A percentile compares a stretch with the other conserved stretches of the same genome.
Conservation (phyloP, 2,888 invertebrate species). For the Peribatodes rhomboidaria region DNA sequence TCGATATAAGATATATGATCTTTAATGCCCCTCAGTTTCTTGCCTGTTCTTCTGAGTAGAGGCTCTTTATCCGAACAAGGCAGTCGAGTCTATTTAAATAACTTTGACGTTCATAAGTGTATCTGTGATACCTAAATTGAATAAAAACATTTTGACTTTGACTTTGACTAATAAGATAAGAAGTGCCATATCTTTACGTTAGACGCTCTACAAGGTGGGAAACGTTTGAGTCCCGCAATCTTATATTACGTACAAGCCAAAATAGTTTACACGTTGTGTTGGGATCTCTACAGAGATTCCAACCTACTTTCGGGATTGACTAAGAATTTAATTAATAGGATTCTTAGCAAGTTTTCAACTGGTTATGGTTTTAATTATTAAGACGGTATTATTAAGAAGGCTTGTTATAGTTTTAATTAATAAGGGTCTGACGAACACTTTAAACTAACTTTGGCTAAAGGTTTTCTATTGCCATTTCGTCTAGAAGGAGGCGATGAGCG, state of each 20-base stretch:
- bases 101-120: too few species aligned
- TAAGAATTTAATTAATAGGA: conserved; percentile 4
- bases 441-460: too few species aligned
- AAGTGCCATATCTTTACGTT: not conserved
- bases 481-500: too few species aligned
- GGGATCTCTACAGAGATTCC: not conserved
- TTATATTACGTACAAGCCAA: conserved; percentile 4
- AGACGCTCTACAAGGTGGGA: not conserved
- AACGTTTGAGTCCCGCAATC: conserved; percentile 12
- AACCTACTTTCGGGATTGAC: conserved; percentile 4
- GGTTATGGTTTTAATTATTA: not conserved
- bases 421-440: too few species aligned
- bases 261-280: conserved; percentile 19
- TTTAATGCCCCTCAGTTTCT: too few species aligned
- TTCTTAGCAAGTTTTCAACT: conserved; percentile 2
- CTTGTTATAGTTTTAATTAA: not conserved
- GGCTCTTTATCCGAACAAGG: too few species aligned
- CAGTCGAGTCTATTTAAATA: too few species aligned
- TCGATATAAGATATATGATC: too few species aligned
- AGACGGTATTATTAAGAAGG: not conserved
- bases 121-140: too few species aligned
- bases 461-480: too few species aligned
- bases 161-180: not conserved
- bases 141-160: too few species aligned
- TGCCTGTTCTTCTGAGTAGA: too few species aligned